Base-by-base conservation (phyloP, 2,888 invertebrate species). In the Flexamia atlantica region DNA sequence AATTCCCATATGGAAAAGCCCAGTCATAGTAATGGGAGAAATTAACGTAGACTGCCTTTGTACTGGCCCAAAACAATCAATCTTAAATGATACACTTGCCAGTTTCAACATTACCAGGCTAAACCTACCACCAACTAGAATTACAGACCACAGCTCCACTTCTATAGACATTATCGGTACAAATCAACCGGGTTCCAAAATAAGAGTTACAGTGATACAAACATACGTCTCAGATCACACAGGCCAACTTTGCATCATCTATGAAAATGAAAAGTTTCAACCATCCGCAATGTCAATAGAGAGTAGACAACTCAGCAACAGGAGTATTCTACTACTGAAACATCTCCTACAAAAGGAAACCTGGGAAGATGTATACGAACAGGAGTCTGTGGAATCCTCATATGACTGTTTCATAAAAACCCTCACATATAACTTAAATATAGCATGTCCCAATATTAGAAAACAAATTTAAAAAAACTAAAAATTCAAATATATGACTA, bases 371-470 rank as follows among this genome's bases (percentile, higher is more conserved):
- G 70, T 70, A 70, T 14, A 70, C 70, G 36, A 20, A 70, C 70
- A 30, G 32, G 36, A 32, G 32, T 70, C 30, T 30, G 70, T 36
- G 5, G 70, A 70, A 70, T 32, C 10, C n/a, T 9, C 50, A 9
- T 50, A 50, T 17, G 25, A 64, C 64, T 23, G 25, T 64, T 64
- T 64, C 25, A 10, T 64, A 10, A 17, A 23, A 10, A 64, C 30
- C 25, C 23, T 64, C 20, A 64, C 64, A 23, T 64, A 64, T 64
- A 64, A 64, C 64, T 23, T 64, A 10, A 23, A 64, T 23, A 64
- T 64, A 64, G 64, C 64, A 64, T 64, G 64, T 17, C 64, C 64
- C 57, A 57, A 57, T 57, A 57, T 57, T 57, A 57, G 23, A 57
- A 57, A 57, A 57, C 7, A 57, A 17, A 57, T n/a, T n/a, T n/a